These are phyloP conservation scores for Drosophila tropicalis DNA, from an alignment of 1,140 invertebrate genomes.

Conservation along the genomic window DNA sequence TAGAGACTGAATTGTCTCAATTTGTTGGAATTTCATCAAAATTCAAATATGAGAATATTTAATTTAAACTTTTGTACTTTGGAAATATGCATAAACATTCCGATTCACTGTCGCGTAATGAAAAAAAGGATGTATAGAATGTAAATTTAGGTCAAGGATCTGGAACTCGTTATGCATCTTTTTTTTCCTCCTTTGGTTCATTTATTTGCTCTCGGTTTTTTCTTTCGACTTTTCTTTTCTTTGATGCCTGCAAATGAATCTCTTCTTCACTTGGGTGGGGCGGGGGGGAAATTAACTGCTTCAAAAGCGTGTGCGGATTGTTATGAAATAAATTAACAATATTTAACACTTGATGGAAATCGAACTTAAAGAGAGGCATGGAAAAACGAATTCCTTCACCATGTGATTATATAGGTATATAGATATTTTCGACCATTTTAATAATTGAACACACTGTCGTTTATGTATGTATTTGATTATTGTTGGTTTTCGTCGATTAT, in stretches of 20 bases:
- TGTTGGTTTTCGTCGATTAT: constrained; percentile 53
- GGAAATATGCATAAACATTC: constrained; percentile 35
- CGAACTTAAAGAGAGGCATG: constrained; percentile 10
- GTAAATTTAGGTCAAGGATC: constrained; percentile 76
- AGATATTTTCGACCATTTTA: constrained; percentile 16
- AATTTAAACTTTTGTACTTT: background rate
- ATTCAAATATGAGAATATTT: background rate
- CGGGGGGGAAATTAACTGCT: constrained; percentile 16
- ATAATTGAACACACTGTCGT: constrained; percentile 64
- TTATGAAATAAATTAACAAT: constrained; percentile 45
- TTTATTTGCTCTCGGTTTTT: constrained; percentile 23
- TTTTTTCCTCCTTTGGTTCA: constrained; percentile 15
- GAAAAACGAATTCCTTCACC: constrained; percentile 15
- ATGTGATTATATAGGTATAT: constrained; percentile 20
- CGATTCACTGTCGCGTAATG: constrained; percentile 34
- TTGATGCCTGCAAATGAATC: constrained; percentile 22
- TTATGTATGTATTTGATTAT: constrained; percentile 50
- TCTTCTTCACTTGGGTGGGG: background rate
- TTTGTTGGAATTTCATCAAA: background rate
- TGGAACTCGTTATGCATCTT: constrained; percentile 50
- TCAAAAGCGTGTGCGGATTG: constrained; percentile 28
- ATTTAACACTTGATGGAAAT: constrained; percentile 20
- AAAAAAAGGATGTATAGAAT: constrained; percentile 52
- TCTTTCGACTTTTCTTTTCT: background rate
- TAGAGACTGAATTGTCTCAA: background rate